phyloP scores from a whole-genome alignment of 2,113 vertebrate species.

The Cygnus atratus region DNA sequence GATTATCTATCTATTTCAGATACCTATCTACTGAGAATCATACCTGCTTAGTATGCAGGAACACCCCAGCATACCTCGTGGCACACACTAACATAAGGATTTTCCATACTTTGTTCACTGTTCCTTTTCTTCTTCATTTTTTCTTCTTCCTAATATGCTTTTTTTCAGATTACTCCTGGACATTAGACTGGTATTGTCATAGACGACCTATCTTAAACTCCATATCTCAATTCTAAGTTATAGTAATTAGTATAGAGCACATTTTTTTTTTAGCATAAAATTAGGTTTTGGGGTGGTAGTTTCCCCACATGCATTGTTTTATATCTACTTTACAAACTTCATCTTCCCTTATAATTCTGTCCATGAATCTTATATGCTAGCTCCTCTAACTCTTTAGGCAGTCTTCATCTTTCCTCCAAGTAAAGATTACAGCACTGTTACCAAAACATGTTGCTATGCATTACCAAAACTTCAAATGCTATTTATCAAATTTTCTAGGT shows the following conservation, averaged over 20 bases:
- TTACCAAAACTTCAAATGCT: neutral
- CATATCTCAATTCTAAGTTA: neutral
- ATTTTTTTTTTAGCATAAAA: neutral
- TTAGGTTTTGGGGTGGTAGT: neutral
- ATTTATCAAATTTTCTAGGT: neutral
- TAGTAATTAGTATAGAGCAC: neutral
- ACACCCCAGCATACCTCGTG: neutral
- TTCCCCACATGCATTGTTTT: rapidly evolving
- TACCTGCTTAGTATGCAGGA: neutral
- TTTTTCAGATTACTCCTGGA: neutral
- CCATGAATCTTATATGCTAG: rapidly evolving
- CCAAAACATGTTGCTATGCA: neutral
- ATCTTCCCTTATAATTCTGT: neutral
- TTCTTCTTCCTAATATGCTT: rapidly evolving
- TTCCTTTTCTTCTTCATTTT: neutral
- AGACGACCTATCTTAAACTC: neutral
- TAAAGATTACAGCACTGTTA: neutral
- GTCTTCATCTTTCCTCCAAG: neutral
- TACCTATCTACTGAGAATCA: neutral
- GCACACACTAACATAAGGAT: neutral
- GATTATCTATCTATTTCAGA: neutral
- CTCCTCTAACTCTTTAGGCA: neutral
- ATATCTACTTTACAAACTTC: neutral
- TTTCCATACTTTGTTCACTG: neutral
- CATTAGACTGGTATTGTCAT: neutral